Evolutionary conservation across 2,797 vertebrate species (phyloP), one percentile per base, ranked within the genome.

Genomic region (Chloroceryle inda): DNA sequence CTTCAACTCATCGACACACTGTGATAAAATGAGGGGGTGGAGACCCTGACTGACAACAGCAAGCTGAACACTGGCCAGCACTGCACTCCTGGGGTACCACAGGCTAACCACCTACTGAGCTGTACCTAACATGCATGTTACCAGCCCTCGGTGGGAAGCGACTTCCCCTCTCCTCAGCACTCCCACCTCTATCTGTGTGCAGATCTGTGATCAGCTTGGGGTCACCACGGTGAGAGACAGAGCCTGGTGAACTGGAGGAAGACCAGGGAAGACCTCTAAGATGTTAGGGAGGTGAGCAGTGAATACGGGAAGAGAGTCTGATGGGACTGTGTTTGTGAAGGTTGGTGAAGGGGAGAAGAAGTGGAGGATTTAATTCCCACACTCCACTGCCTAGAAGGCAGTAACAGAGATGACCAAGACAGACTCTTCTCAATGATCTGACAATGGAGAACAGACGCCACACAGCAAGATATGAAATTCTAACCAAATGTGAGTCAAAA

Each of bases 1-100:
- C 17, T 15, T 69, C 62, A 11, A 14, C 3, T n/a, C 9, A 5
- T 33, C 61, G 62, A 45, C 38, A 9, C n/a, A 33, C 64, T 26
- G 27, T 10, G 55, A 44, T 23, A 38, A 59, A 82, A 50, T 2
- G 2, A 29, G 63, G 40, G 64, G 26, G 31, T 23, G 3, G 9
- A 78, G 45, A 59, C 23, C 23, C 24, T 2, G 8, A 17, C 0
- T 2, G 8, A 17, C 0, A 5, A 18, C 15, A 68, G 71, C 40
- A 38, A 16, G 18, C 2, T 11, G 52, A 49, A 23, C 50, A 10
- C 6, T 9, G n/a, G 52, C 4, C 12, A 42, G 69, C 35, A 27
- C 31, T 13, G 40, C 58, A 5, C 64, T 29, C 62, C 6, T 3
- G 2, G 3, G 33, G 49, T 31, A 45, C 24, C 0, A 22, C 26